Evolutionary conservation across 2,113 vertebrate species (phyloP), one percentile per base, ranked within the genome.

Genomic region (Taurulus bubalis): DNA sequence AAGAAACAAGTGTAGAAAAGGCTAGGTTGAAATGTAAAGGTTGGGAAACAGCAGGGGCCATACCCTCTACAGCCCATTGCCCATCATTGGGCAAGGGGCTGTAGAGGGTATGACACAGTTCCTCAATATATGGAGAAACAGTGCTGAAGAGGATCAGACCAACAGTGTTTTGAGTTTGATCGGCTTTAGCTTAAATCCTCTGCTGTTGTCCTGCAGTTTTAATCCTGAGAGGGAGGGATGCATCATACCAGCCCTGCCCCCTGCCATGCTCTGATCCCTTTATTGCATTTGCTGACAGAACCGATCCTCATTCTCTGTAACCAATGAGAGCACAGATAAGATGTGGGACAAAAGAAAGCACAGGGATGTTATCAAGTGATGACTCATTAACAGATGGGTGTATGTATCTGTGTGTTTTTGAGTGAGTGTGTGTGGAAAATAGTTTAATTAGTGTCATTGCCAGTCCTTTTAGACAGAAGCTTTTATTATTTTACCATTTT

Each of bases 151-250:
- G 56, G 59, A 67, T 60, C 36, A 64, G 75, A 12, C 34, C 38
- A 24, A 64, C 32, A 51, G 56, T 51, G 63, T 71, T 72, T 78
- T 80, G 26, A 86, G 70, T 64, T 56, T 47, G 85, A 92, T 79
- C 47, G 79, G 89, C 86, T 84, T 89, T 80, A 83, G 83, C 59
- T 59, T 80, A 90, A 93, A 91, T 93, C 91, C 92, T 85, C 81
- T 80, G 71, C 76, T 89, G 84, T 85, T 84, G 79, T 83, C 82
- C 77, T 77, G 63, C 67, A 59, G 71, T 82, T 88, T 87, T 93
- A 93, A 94, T 94, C 92, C 91, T 22, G 26, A 70, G 53, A 28
- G 73, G 84, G 70, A 24, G 38, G 82, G 47, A 34, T 63, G 8
- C 4, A 53, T 26, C 32, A 18, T 15, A 56, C 20, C 38, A 34